Conservation (phyloP, 2,113 vertebrate species). For the Cebus imitator region DNA sequence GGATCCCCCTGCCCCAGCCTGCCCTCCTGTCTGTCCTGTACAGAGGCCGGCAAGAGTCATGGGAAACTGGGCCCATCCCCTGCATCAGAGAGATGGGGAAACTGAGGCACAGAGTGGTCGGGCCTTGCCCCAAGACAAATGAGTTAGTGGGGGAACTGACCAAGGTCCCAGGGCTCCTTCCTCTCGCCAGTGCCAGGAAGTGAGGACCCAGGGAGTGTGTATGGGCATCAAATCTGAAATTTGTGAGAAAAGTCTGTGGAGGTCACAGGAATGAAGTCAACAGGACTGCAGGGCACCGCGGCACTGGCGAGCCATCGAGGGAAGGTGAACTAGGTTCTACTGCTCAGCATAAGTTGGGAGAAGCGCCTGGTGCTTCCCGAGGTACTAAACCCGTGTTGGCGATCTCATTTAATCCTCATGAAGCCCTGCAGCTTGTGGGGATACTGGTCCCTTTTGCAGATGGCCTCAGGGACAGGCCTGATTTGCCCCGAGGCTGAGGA, state of each 20-base stretch:
- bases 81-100: not conserved
- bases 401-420: not conserved
- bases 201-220: not conserved
- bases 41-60: not conserved
- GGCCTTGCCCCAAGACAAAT: not conserved
- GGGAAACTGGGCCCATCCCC: not conserved
- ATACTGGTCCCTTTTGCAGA: not conserved
- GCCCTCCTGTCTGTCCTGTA: not conserved
- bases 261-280: not conserved
- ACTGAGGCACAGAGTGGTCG: not conserved
- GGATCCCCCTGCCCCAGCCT: not conserved
- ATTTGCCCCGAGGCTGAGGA: not conserved
- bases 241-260: not conserved
- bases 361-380: not conserved
- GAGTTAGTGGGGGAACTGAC: not conserved
- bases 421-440: not conserved
- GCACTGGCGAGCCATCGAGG: not conserved
- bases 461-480: not conserved
- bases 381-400: not conserved
- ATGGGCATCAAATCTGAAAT: not conserved
- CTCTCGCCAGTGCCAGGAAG: not conserved
- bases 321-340: not conserved
- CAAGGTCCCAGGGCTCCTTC: not conserved
- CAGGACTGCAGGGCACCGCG: not conserved
- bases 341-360: not conserved